A percentile compares a stretch with the other conserved stretches of the same genome.
phyloP scores from a whole-genome alignment of 2,113 vertebrate genomes.

The Megaleporinus macrocephalus region DNA sequence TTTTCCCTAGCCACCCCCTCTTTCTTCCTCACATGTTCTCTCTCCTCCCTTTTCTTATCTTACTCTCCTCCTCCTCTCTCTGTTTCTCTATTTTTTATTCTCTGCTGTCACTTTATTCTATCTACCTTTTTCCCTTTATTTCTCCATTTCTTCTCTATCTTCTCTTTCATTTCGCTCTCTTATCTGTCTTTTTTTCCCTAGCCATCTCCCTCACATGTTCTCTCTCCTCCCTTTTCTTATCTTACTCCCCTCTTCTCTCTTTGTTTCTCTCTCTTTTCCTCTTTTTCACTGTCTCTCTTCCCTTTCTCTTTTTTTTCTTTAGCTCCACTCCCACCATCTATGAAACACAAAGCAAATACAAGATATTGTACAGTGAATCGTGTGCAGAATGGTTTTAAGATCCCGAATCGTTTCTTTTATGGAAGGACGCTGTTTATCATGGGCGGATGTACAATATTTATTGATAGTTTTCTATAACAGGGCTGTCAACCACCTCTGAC shows the following conservation, averaged over 20 bases:
- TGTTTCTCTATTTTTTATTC: neutral
- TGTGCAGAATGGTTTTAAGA: neutral
- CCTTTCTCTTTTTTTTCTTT: neutral
- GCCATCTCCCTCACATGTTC: too few relatives aligned
- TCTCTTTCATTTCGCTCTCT: too few relatives aligned
- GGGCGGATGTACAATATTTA: slow-evolving; percentile 26
- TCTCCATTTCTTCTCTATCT: too few relatives aligned
- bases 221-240: neutral
- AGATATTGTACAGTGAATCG: neutral
- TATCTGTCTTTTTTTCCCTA: too few relatives aligned
- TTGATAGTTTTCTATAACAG: slow-evolving; percentile 41
- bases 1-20: too few relatives aligned
- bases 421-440: slow-evolving; percentile 21
- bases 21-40: neutral
- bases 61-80: neutral
- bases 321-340: neutral
- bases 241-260: too few relatives aligned
- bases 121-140: too few relatives aligned
- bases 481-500: slow-evolving; percentile 43
- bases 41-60: neutral
- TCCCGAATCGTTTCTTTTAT: slow-evolving; percentile 26
- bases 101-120: neutral
- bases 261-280: neutral
- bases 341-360: neutral
- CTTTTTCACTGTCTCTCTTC: too few relatives aligned